These are phyloP conservation scores for Cyphomyrmex costatus DNA, from an alignment of 1,140 invertebrate species.

Conservation along the genomic window DNA sequence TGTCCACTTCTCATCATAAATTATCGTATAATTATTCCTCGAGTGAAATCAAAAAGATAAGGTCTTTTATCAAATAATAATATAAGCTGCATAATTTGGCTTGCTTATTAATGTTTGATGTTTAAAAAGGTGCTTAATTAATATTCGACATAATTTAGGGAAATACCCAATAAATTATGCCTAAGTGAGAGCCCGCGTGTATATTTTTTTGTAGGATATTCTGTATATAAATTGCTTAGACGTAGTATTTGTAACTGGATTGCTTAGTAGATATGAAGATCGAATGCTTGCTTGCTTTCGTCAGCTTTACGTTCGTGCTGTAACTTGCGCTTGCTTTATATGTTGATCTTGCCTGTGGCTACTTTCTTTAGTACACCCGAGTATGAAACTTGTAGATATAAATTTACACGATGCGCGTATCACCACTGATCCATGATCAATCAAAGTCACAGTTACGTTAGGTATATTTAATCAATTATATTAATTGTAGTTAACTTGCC, in stretches of 20 bases:
- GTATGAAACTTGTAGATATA: slow-evolving; percentile 33
- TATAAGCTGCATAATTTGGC: slow-evolving; percentile 12
- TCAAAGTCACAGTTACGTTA: slow-evolving; percentile 23
- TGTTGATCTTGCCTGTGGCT: slow-evolving; percentile 45
- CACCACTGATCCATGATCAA: slow-evolving; percentile 45
- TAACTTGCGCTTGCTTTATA: slow-evolving; percentile 45
- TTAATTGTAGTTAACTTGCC: background rate
- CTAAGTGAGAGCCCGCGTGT: background rate
- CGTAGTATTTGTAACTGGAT: slow-evolving; percentile 28
- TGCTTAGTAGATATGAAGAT: slow-evolving; percentile 25
- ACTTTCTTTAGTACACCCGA: slow-evolving; percentile 9
- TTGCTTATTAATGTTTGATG: slow-evolving; percentile 22
- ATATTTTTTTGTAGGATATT: slow-evolving; percentile 50
- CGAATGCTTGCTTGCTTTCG: slow-evolving; percentile 52
- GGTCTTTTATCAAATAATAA: slow-evolving; percentile 22
- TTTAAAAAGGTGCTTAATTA: background rate
- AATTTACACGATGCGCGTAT: slow-evolving; percentile 38
- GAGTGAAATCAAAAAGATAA: slow-evolving; percentile 12
- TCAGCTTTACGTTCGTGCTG: slow-evolving; percentile 52
- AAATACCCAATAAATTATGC: slow-evolving; percentile 8
- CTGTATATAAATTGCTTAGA: slow-evolving; percentile 51
- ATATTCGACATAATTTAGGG: background rate
- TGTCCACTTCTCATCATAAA: background rate
- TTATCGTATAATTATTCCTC: background rate
- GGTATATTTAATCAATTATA: slow-evolving; percentile 14